Conservation (phyloP, 2,888 invertebrate species). For the Plebejus argus region DNA sequence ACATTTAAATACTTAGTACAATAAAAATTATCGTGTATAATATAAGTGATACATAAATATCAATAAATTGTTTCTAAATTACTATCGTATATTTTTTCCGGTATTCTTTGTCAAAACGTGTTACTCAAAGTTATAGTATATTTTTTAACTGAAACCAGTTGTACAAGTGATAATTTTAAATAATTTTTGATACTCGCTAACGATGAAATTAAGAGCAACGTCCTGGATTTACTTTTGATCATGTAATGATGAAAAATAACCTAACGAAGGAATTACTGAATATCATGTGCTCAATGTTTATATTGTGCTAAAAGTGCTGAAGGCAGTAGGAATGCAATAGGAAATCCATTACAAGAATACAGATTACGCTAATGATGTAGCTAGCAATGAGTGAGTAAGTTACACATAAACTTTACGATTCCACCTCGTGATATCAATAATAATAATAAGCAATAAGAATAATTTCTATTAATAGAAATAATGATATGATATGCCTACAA, state of each 20-base stretch:
- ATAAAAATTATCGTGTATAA: constrained; percentile 30
- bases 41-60: constrained; percentile 33
- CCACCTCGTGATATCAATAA: background rate
- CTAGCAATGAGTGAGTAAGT: background rate
- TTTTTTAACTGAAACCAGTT: background rate
- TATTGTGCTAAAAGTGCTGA: background rate
- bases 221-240: background rate
- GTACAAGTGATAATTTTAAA: background rate
- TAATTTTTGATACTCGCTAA: background rate
- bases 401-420: background rate
- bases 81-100: background rate
- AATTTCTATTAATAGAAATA: background rate
- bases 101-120: background rate
- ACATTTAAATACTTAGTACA: constrained; percentile 46
- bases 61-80: constrained; percentile 35
- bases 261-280: background rate
- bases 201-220: background rate
- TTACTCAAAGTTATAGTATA: background rate
- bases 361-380: background rate
- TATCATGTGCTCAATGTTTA: too few species aligned
- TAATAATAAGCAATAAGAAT: background rate
- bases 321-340: background rate
- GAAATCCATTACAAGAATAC: background rate
- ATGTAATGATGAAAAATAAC: background rate
- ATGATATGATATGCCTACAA: too few species aligned